These are phyloP conservation scores for Hypanus sabinus DNA, from an alignment of 2,113 vertebrate species.

Conservation along the genomic window DNA sequence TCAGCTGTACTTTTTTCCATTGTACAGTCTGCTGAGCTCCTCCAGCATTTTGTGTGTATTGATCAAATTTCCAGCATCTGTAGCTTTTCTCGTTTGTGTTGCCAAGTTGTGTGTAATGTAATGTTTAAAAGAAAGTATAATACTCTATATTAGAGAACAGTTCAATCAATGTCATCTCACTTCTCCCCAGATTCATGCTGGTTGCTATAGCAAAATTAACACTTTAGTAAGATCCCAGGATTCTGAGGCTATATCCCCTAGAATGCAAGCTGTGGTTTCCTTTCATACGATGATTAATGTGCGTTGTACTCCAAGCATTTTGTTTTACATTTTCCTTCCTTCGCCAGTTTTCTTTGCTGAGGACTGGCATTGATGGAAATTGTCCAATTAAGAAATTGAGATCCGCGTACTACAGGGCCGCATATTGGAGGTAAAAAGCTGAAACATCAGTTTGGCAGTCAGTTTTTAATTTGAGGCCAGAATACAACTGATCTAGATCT, in stretches of 20 bases:
- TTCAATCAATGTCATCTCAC: background rate
- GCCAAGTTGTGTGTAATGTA: background rate
- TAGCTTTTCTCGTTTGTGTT: too few species aligned
- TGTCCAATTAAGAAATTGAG: too few species aligned
- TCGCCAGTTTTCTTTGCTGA: background rate
- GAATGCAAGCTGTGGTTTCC: background rate
- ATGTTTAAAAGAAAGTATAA: background rate
- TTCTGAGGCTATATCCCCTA: too few species aligned
- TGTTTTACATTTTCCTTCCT: background rate
- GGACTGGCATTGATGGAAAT: too few species aligned
- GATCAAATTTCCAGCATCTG: too few species aligned
- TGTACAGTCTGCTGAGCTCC: too few species aligned
- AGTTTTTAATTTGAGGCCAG: background rate
- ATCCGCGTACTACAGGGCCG: too few species aligned
- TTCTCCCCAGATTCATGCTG: background rate
- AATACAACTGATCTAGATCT: too few species aligned
- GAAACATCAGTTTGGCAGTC: background rate
- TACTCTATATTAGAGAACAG: background rate
- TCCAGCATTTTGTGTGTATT: too few species aligned
- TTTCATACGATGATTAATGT: background rate
- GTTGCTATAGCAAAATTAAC: background rate
- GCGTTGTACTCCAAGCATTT: background rate
- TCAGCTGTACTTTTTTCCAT: too few species aligned
- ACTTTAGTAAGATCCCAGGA: background rate
- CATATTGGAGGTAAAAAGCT: too few species aligned